Base-by-base conservation (phyloP, 2,888 invertebrate genomes). In the Agrotis segetum region DNA sequence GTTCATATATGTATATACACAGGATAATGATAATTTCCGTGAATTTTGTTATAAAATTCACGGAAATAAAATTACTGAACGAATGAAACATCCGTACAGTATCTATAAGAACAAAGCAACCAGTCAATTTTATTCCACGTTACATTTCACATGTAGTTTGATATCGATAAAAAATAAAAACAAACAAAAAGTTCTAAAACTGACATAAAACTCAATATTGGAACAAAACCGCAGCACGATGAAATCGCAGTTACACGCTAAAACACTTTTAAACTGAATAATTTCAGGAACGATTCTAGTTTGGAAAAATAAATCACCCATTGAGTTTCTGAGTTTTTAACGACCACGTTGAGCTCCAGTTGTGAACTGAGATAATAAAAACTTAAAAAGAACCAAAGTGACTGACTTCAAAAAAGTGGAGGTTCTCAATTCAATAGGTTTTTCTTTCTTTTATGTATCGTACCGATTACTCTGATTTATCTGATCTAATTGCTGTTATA, bases 291-390 rank as follows among this genome's bases (percentile, higher is more conserved):
- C 61, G 55, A 64, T 71, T 69, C 64, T 47, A 67, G 63, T 60
- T 74, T 61, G 34, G 34, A 56, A 58, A 78, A 74, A 83, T 79
- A 75, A 81, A 85, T 84, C 81, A 81, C 62, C 72, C 67, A 71
- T 77, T 74, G 50, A 70, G 40, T 56, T 74, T 81, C 79, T 75
- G 50, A 70, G 47, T 60, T 74, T 81, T 83, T 75, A 75, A 71
- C 69, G 80, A 70, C 65, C 53, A n/a, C 56, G 40, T 24, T 24
- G 59, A 72, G 56, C 52, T 64, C n/a, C 40, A 81, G 64, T 71
- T 73, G 64, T 69, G 69, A 75, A 71, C 52, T 64, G n/a, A 46
- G 55, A 52, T 50, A 69, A 62, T 69, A 56, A 72, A 62, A 70
- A 68, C 58, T 71, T 67, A 14, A 56, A 49, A 44, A 47, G 62